These are phyloP conservation scores for Leptodirus hochenwartii DNA, from an alignment of 2,888 invertebrate genomes.

Conservation along the genomic window DNA sequence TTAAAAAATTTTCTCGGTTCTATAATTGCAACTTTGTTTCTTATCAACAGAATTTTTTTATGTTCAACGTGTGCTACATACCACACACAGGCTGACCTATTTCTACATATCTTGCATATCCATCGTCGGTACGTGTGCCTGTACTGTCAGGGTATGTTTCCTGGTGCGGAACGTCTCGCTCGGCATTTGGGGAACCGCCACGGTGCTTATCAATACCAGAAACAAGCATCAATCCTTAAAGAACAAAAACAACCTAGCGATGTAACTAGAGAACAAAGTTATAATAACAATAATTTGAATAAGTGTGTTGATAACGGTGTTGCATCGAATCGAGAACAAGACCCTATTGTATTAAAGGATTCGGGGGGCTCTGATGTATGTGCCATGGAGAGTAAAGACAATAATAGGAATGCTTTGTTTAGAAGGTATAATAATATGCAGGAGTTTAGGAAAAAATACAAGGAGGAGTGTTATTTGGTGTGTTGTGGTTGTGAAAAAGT, in stretches of 20 bases:
- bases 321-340: no score
- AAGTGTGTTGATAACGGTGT: no score
- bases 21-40: constrained; percentile 4
- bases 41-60: constrained; percentile 40
- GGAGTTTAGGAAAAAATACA: constrained; percentile 42
- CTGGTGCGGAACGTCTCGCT: constrained; percentile 59
- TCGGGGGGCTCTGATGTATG: no score
- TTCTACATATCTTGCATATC: constrained; percentile 66
- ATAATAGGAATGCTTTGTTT: no score
- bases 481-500: constrained; percentile 68
- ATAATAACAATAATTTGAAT: no score
- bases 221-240: no score
- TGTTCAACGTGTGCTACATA: constrained; percentile 71
- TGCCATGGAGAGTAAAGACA: no score
- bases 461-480: constrained; percentile 54
- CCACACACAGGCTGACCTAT: constrained; percentile 74
- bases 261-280: no score
- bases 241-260: no score
- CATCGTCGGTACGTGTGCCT: constrained; percentile 69
- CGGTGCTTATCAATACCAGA: no score
- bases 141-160: constrained; percentile 69
- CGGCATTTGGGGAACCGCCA: constrained; percentile 63
- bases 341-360: no score
- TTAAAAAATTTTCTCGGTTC: constrained; percentile 5
- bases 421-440: constrained; percentile 40